phyloP scores from a whole-genome alignment of 1,140 invertebrate genomes.

The Capitella teleta region DNA sequence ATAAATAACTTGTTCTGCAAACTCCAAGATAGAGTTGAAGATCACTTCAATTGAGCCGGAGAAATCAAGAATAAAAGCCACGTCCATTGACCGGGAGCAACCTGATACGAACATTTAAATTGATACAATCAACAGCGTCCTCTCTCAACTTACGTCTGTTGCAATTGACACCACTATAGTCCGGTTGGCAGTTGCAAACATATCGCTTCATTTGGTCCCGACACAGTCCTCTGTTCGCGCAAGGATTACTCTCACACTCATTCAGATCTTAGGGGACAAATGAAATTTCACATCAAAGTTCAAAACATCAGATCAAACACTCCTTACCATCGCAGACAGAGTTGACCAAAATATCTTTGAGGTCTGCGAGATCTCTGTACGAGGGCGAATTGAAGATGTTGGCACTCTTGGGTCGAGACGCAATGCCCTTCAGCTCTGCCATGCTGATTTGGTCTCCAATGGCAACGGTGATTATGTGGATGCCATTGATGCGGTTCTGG shows the following conservation, averaged over 20 bases:
- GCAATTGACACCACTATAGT: slow-evolving; percentile 5
- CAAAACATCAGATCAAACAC: not conserved
- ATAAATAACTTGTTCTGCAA: not conserved
- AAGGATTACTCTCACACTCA: slow-evolving; percentile 5
- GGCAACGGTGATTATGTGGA: slow-evolving; percentile 2
- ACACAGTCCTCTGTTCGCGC: slow-evolving; percentile 5
- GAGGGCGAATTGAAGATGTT: not conserved
- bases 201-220: slow-evolving; percentile 7
- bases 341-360: not conserved
- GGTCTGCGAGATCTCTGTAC: not conserved
- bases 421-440: not conserved
- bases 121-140: not conserved
- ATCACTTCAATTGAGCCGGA: not conserved
- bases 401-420: not conserved
- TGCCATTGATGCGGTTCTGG: slow-evolving; percentile 1
- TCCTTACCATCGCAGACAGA: not conserved
- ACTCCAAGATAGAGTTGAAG: not conserved
- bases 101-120: not conserved
- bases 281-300: not conserved
- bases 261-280: not conserved
- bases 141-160: not conserved
- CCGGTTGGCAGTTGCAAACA: slow-evolving; percentile 5
- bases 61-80: not conserved
- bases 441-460: not conserved
- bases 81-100: slow-evolving; percentile 1